Evolutionary conservation across 2,888 invertebrate species (phyloP).

Genomic region (Chymomyza procnemis): DNA sequence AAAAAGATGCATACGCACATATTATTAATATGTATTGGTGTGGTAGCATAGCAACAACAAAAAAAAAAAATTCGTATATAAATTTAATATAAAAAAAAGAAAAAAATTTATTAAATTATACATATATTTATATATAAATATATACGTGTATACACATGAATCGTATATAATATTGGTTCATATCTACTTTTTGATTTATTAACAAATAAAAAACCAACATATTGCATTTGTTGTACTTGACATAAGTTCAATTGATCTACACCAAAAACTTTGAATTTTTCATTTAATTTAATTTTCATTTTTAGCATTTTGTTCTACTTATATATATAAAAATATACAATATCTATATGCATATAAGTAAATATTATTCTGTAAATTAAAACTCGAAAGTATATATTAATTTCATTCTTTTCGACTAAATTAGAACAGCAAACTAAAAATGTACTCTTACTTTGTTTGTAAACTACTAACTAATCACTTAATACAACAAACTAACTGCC

Average conservation of each 20-base stretch:
- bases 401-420: constrained; percentile 22
- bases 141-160: not conserved
- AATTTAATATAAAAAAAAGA: not conserved
- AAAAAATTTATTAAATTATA: not conserved
- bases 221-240: constrained; percentile 53
- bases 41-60: constrained; percentile 33
- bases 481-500: constrained; percentile 25
- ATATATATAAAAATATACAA: constrained; percentile 16
- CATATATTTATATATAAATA: constrained; percentile 7
- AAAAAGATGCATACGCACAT: constrained; percentile 32
- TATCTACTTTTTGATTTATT: constrained; percentile 33
- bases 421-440: constrained; percentile 29
- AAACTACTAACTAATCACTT: constrained; percentile 31
- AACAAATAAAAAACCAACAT: constrained; percentile 14
- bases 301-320: constrained; percentile 57
- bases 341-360: constrained; percentile 30
- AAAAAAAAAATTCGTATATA: constrained; percentile 1
- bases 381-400: constrained; percentile 35
- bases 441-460: not conserved
- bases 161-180: constrained; percentile 28
- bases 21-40: constrained; percentile 40
- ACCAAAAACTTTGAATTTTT: constrained; percentile 5
- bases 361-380: constrained; percentile 21
- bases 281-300: constrained; percentile 40
- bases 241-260: constrained; percentile 31